Evolutionary conservation across 2,113 vertebrate species (phyloP), one percentile per base, ranked within the genome.

Genomic region (Spilogale gracilis): DNA sequence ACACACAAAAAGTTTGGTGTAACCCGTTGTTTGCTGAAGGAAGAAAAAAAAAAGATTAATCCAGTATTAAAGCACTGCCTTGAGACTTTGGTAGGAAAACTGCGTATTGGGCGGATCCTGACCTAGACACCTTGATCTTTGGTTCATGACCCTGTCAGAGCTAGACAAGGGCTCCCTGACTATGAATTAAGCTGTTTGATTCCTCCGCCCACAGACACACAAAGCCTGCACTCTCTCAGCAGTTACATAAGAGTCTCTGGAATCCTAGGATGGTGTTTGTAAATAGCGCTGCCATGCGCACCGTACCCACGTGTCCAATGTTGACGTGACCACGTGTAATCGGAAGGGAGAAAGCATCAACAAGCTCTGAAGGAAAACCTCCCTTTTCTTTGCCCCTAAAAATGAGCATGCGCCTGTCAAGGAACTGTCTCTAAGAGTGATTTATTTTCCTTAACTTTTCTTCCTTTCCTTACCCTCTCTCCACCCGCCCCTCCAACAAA

Each of bases 261-360:
- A 98, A 10, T 69, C 94, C 96, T 0, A 32, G 96, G 90, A 91
- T 9, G 2, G 83, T 98, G 98, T 98, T 98, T 99, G 97, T 98
- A 98, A 99, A 98, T 86, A 98, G 93, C 0, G 0, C 0, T 20
- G 96, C 98, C 98, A 98, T 0, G 93, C 96, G 97, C 92, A 4
- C 0, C 0, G 3, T 0, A 71, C 74, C 97, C 98, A 97, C 18
- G 18, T 98, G 97, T 91, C 94, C 50, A 86, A 60, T 1, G 82
- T 52, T 94, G 95, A 91, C 2, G 43, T 56, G 91, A 81, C 69
- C 13, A 30, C 38, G 2, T 13, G 69, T 58, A 81, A 91, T n/a
- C 20, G 3, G 16, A 88, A 2, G 10, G 82, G 54, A 84, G 71
- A 60, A 63, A 84, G 12, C 18, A 17, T 67, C 82, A 83, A 52